Evolutionary conservation across 2,888 invertebrate genomes (phyloP).

Genomic region (Stramonita haemastoma): DNA sequence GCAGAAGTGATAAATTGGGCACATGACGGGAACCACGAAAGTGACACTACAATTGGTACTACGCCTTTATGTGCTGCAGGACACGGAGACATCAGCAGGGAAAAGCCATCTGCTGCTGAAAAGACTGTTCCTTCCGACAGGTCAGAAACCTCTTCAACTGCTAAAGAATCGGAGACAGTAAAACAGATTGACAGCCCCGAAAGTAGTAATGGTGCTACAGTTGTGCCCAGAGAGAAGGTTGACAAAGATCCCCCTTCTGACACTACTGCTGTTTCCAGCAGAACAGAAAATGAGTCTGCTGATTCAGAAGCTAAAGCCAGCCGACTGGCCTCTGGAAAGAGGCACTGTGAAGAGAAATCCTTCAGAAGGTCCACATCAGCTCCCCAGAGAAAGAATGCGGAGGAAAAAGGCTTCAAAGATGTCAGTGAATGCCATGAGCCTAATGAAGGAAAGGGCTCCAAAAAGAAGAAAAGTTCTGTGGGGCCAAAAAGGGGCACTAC

Average conservation of each 20-base stretch:
- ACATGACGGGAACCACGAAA: not conserved
- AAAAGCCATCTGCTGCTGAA: too few species aligned
- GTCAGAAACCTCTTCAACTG: not conserved
- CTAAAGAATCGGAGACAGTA: not conserved
- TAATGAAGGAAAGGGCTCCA: not conserved
- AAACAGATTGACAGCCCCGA: too few species aligned
- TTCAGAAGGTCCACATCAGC: not conserved
- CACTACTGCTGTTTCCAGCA: not conserved
- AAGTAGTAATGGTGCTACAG: too few species aligned
- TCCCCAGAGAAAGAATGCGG: not conserved
- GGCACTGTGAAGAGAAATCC: not conserved
- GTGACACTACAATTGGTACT: not conserved
- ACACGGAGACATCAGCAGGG: too few species aligned
- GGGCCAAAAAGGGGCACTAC: not conserved
- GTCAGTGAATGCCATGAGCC: not conserved
- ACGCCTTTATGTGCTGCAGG: too few species aligned
- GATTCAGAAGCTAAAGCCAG: too few species aligned
- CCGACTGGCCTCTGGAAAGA: not conserved
- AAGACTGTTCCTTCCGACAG: too few species aligned
- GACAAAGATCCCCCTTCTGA: too few species aligned
- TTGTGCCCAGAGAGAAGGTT: too few species aligned
- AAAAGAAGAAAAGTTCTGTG: not conserved
- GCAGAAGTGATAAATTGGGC: not conserved
- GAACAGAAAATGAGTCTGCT: not conserved
- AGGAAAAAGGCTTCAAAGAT: not conserved